phyloP scores from a whole-genome alignment of 1,140 invertebrate genomes.

The Telenomus remus region DNA sequence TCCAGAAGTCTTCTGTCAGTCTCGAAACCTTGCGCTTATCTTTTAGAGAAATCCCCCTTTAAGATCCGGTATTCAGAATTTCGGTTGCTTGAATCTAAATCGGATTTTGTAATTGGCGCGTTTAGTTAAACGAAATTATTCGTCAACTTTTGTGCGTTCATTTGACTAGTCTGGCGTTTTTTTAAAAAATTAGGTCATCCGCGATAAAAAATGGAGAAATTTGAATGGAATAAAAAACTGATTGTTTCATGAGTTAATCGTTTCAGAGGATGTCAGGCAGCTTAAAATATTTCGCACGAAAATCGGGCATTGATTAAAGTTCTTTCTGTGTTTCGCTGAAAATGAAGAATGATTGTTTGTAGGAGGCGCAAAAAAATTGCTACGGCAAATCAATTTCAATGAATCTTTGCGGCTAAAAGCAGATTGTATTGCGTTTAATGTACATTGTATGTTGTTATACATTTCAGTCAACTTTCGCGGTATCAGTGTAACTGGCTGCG shows the following conservation, averaged over 20 bases:
- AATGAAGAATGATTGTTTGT: conserved; percentile 41
- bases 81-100: conserved; percentile 40
- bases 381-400: conserved; percentile 47
- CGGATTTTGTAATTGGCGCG: conserved; percentile 38
- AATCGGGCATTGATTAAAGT: background rate
- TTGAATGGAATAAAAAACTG: background rate
- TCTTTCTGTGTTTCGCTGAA: conserved; percentile 1
- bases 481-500: conserved; percentile 39
- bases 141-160: conserved; percentile 3
- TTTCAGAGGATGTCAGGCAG: too few species aligned
- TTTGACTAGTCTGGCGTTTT: background rate
- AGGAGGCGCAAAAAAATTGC: conserved; percentile 14
- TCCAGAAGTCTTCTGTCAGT: conserved; percentile 41
- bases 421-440: conserved; percentile 47
- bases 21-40: conserved; percentile 46
- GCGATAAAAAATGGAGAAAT: background rate
- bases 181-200: background rate
- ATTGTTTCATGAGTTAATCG: background rate
- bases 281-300: too few species aligned
- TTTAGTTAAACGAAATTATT: conserved; percentile 27
- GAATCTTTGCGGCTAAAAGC: conserved; percentile 20
- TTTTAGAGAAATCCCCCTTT: conserved; percentile 40
- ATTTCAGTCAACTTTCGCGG: conserved; percentile 49
- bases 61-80: conserved; percentile 28
- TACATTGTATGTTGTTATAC: conserved; percentile 30